Evolutionary conservation across 2,888 invertebrate species (phyloP).

Genomic region (Desoria tigrina): DNA sequence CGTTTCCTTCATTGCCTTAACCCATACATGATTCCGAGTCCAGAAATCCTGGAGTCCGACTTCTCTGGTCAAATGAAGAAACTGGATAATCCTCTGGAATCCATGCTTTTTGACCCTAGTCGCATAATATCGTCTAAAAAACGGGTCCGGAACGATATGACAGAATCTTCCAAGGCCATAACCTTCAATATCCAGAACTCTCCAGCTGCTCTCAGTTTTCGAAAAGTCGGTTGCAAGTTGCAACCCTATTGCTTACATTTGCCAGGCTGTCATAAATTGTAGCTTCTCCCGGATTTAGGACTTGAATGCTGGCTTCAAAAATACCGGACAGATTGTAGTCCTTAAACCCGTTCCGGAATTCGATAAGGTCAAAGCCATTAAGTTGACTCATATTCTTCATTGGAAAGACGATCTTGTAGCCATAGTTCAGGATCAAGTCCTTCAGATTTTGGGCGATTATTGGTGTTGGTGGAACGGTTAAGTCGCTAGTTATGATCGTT

Average conservation of each 20-base stretch:
- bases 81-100: neutral
- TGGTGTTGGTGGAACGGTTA: slow-evolving; percentile 1
- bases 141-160: neutral
- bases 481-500: neutral
- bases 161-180: neutral
- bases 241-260: too few species aligned
- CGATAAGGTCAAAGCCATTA: neutral
- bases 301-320: neutral
- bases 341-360: neutral
- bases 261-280: too few species aligned
- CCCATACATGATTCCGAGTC: neutral
- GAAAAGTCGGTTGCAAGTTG: neutral
- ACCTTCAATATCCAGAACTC: too few species aligned
- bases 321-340: neutral
- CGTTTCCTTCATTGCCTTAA: neutral
- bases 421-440: neutral
- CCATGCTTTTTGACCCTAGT: neutral
- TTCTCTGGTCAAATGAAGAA: neutral
- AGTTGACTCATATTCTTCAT: neutral
- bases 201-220: too few species aligned
- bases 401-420: neutral
- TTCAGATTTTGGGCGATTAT: neutral
- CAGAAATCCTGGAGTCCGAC: neutral
- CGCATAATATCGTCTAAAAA: neutral
- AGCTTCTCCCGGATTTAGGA: too few species aligned